Evolutionary conservation across 1,140 invertebrate species (phyloP).

Genomic region (Conus betulinus): DNA sequence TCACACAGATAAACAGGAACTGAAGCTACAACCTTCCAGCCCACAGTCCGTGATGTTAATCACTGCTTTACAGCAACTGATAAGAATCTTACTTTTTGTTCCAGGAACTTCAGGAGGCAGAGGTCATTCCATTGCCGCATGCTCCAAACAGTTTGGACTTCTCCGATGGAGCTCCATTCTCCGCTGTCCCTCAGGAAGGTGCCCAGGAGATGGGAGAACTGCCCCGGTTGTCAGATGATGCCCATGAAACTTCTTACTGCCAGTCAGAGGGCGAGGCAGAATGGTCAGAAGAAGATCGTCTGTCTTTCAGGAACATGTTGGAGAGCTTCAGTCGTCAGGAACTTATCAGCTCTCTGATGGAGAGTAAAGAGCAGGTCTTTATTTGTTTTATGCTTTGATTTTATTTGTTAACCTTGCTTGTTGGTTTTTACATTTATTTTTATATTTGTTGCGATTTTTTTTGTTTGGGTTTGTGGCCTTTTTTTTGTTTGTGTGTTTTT

Average conservation of each 20-base stretch:
- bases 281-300: neutral
- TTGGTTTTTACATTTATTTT: too few species aligned
- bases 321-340: neutral
- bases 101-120: constrained; percentile 47
- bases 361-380: neutral
- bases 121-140: constrained; percentile 41
- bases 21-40: too few species aligned
- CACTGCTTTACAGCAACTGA: too few species aligned
- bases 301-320: neutral
- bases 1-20: too few species aligned
- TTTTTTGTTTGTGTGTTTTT: too few species aligned
- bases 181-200: neutral
- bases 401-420: neutral
- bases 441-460: neutral
- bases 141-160: neutral
- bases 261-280: neutral
- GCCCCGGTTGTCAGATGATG: neutral
- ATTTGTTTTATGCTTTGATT: neutral
- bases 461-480: neutral
- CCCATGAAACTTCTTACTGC: neutral
- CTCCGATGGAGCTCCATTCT: neutral
- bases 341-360: neutral
- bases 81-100: neutral
- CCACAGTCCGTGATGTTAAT: too few species aligned
- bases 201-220: neutral